These are phyloP conservation scores for Drepana falcataria DNA, from an alignment of 2,888 invertebrate genomes.

Conservation along the genomic window DNA sequence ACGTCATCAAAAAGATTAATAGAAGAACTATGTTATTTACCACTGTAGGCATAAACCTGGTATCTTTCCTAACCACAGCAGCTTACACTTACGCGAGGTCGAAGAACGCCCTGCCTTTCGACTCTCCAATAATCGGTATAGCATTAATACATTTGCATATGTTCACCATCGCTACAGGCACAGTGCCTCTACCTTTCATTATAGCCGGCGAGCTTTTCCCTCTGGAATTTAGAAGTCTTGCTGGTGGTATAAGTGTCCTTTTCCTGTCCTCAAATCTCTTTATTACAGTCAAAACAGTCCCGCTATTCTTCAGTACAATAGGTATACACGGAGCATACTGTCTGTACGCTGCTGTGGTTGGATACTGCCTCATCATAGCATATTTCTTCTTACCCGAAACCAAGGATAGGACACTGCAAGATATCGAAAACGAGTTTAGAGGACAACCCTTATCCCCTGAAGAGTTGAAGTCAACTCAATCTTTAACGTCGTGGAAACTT, in stretches of 20 bases:
- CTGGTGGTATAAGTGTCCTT: slow-evolving; percentile 57
- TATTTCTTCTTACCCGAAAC: slow-evolving; percentile 54
- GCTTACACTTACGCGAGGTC: slow-evolving; percentile 39
- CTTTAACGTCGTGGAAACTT: slow-evolving; percentile 21
- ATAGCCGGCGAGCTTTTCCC: slow-evolving; percentile 84
- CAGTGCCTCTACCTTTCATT: slow-evolving; percentile 82
- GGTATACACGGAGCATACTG: slow-evolving; percentile 47
- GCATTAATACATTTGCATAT: slow-evolving; percentile 57
- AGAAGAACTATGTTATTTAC: slow-evolving; percentile 40
- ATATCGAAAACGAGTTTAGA: slow-evolving; percentile 56
- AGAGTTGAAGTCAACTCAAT: slow-evolving; percentile 27
- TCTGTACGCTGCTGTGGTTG: slow-evolving; percentile 42
- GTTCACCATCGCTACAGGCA: slow-evolving; percentile 75
- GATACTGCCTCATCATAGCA: slow-evolving; percentile 40
- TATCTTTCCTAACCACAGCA: slow-evolving; percentile 33
- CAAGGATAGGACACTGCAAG: slow-evolving; percentile 52
- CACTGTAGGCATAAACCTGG: slow-evolving; percentile 32
- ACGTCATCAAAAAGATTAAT: slow-evolving; percentile 40
- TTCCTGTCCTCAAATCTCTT: slow-evolving; percentile 49
- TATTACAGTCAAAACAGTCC: slow-evolving; percentile 46
- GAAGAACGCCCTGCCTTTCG: slow-evolving; percentile 29
- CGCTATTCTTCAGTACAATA: slow-evolving; percentile 36
- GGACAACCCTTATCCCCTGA: slow-evolving; percentile 35
- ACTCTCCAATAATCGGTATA: slow-evolving; percentile 43
- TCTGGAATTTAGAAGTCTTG: slow-evolving; percentile 76